Evolutionary conservation across 1,140 invertebrate genomes (phyloP), one percentile per base, ranked within the genome.

Genomic region (Geopemphigus sp.): DNA sequence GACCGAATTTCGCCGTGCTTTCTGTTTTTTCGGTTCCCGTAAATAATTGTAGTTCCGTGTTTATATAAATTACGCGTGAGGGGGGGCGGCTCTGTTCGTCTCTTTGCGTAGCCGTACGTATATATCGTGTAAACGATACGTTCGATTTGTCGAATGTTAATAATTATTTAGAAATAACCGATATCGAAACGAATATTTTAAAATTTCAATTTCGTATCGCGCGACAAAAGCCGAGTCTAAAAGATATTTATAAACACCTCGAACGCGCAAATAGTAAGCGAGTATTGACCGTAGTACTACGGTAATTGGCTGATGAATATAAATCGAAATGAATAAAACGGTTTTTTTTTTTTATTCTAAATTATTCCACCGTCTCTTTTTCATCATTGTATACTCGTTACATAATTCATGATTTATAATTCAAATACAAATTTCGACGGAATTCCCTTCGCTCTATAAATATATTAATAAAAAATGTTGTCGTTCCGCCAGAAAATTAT

Each of bases 251-350:
- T 64, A 64, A 64, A 64, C 17, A 32, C 8, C 10, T 53, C 15
- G 24, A 29, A 64, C 32, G 15, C 29, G 10, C n/a, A n/a, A 64
- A 11, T 11, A 32, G 61, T 64, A 64, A 32, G 19, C 1, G 10
- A n/a, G 61, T 64, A 64, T 64, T 64, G 61, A 61, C 61, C n/a
- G 29, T 64, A 64, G 22, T 45, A 45, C 29, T 32, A 4, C 19
- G 32, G 29, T 64, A 64, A 64, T 64, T 64, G 61, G 61, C 19
- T 64, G 17, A 8, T 39, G 61, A 64, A 64, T 64, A 64, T 64
- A 64, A 64, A 64, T 64, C 19, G 29, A 64, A 64, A 64, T 29
- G 29, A 64, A 64, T 64, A n/a, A 45, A 64, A 64, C 19, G 61
- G 32, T 64, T 10, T 64, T 64, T 10, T 64, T 19, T 64, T 10